phyloP scores from a whole-genome alignment of 2,888 invertebrate genomes.

The Onchidella celtica region DNA sequence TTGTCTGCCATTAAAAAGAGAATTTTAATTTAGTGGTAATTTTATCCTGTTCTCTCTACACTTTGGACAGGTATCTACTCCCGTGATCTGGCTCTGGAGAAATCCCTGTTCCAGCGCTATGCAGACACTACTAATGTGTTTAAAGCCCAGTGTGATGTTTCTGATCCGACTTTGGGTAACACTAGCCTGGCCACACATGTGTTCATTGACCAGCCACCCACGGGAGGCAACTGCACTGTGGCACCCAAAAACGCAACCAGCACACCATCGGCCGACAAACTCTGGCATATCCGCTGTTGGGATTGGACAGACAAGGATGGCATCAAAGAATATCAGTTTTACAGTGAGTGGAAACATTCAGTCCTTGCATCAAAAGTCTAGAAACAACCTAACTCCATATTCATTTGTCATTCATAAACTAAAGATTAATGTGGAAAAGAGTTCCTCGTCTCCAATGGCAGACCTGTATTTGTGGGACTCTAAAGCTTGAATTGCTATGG shows the following conservation, averaged over 20 bases:
- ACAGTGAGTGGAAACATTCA: conserved; percentile 58
- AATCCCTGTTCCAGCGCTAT: conserved; percentile 56
- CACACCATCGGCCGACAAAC: neutral
- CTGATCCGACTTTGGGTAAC: conserved; percentile 20
- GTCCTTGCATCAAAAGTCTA: neutral
- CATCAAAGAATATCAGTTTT: conserved; percentile 63
- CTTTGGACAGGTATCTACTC: conserved; percentile 65
- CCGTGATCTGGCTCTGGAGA: conserved; percentile 59
- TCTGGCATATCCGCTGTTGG: conserved; percentile 57
- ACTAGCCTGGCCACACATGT: conserved; percentile 52
- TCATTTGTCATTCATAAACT: too few relatives aligned
- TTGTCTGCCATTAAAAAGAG: too few relatives aligned
- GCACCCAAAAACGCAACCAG: conserved; percentile 52
- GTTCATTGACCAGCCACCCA: conserved; percentile 61
- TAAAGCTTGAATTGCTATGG: too few relatives aligned
- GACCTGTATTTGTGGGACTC: too few relatives aligned
- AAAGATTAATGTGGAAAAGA: too few relatives aligned
- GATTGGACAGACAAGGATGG: conserved; percentile 64
- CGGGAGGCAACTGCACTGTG: conserved; percentile 61
- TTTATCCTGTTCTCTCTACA: too few relatives aligned
- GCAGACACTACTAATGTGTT: neutral
- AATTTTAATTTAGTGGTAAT: too few relatives aligned
- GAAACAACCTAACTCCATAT: too few relatives aligned
- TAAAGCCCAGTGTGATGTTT: conserved; percentile 32
- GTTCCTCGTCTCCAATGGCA: too few relatives aligned